Conservation (phyloP, 2,888 invertebrate genomes). For the Cephus rjabovi region DNA sequence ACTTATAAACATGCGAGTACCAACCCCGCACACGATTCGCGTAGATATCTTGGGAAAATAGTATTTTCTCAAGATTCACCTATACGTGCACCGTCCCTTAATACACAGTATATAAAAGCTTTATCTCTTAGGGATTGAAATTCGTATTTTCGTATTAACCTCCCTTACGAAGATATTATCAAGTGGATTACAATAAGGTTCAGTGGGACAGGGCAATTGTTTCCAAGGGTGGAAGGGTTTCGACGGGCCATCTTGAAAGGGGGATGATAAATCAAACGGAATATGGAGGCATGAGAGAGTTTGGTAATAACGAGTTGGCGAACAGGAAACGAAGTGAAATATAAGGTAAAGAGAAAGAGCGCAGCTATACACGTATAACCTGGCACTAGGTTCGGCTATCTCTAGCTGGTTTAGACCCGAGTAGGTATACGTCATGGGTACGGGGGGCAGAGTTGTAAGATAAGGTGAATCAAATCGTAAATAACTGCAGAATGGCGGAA, state of each 20-base stretch:
- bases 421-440: constrained; percentile 21
- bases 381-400: constrained; percentile 40
- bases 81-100: not conserved
- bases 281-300: constrained; percentile 12
- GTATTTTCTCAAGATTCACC: constrained; percentile 14
- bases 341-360: constrained; percentile 28
- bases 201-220: not conserved
- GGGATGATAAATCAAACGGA: constrained; percentile 40
- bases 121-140: not conserved
- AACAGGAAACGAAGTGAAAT: constrained; percentile 44
- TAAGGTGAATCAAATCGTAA: constrained; percentile 67
- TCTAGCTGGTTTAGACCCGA: constrained; percentile 47
- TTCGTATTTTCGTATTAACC: not conserved
- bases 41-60: constrained; percentile 17
- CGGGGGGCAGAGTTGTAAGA: constrained; percentile 48
- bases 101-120: not conserved
- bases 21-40: not conserved
- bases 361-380: not conserved
- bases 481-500: constrained; percentile 64
- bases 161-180: not conserved
- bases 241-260: not conserved
- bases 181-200: not conserved
- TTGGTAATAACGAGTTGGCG: constrained; percentile 42
- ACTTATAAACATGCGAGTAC: not conserved
- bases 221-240: not conserved